Percentiles rank a stretch among this genome's conserved stretches.
Conservation (phyloP, 2,113 vertebrate species). For the Shinisaurus crocodilurus region DNA sequence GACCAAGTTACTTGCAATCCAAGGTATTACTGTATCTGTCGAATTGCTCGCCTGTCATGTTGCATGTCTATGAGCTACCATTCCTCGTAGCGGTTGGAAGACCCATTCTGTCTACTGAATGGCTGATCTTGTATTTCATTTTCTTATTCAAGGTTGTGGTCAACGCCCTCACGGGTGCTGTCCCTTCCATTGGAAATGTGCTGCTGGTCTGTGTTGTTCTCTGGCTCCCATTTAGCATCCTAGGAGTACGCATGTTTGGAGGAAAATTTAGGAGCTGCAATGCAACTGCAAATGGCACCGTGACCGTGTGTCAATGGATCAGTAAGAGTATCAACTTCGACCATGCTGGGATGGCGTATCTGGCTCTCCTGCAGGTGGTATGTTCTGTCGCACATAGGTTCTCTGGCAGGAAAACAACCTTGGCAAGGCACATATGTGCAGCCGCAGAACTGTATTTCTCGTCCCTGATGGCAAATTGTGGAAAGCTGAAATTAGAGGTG, state of each 20-base stretch:
- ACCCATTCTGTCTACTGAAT: neutral
- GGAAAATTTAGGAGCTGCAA: slow-evolving; percentile 69
- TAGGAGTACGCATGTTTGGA: slow-evolving; percentile 74
- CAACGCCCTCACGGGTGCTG: slow-evolving; percentile 76
- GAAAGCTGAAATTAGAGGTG: neutral
- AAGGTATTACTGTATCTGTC: neutral
- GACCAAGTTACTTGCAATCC: too few relatives aligned
- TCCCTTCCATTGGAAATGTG: slow-evolving; percentile 81
- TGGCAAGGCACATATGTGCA: neutral
- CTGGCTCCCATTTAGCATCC: slow-evolving; percentile 82
- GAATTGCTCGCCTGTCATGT: neutral
- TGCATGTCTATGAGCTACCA: neutral
- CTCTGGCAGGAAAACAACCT: neutral
- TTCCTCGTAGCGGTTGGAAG: neutral
- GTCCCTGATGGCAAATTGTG: neutral
- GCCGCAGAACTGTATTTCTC: neutral
- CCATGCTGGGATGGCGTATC: slow-evolving; percentile 76
- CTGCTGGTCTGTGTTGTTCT: slow-evolving; percentile 81
- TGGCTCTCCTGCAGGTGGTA: slow-evolving; percentile 82
- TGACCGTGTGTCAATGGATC: neutral
- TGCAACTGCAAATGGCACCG: rapidly evolving
- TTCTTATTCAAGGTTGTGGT: slow-evolving; percentile 76
- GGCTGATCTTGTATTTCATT: neutral
- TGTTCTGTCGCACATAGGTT: slow-evolving; percentile 36
- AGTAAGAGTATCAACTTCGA: slow-evolving; percentile 75